phyloP scores from a whole-genome alignment of 2,888 invertebrate genomes.

The Oxyteleia sp. region DNA sequence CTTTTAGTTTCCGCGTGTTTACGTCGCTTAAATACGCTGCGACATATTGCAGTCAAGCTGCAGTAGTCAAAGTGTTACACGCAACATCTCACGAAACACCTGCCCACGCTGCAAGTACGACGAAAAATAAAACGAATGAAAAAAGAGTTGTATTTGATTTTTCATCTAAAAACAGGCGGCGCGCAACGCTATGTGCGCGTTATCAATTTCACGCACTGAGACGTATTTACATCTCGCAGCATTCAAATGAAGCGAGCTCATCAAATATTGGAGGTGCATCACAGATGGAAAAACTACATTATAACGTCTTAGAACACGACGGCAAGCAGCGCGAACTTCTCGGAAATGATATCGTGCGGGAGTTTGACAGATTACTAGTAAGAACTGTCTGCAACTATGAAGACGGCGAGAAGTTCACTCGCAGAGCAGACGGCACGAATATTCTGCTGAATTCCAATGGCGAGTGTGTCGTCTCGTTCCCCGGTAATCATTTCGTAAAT shows the following conservation, averaged over 20 bases:
- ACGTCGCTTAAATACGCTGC: slow-evolving; percentile 45
- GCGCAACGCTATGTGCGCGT: not conserved
- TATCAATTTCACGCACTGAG: slow-evolving; percentile 27
- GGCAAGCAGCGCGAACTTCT: slow-evolving; percentile 81
- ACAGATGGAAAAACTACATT: slow-evolving; percentile 76
- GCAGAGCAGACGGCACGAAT: slow-evolving; percentile 83
- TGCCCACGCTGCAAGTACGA: slow-evolving; percentile 17
- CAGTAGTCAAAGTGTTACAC: slow-evolving; percentile 37
- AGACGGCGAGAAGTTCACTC: slow-evolving; percentile 82
- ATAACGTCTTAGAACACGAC: slow-evolving; percentile 80
- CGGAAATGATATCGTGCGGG: slow-evolving; percentile 79
- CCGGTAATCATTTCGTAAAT: slow-evolving; percentile 77
- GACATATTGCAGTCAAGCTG: slow-evolving; percentile 47
- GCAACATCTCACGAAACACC: slow-evolving; percentile 47
- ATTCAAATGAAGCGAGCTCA: slow-evolving; percentile 38
- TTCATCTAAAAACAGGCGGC: not conserved
- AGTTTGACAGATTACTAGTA: slow-evolving; percentile 83
- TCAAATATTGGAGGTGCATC: slow-evolving; percentile 65
- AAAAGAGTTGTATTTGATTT: not conserved
- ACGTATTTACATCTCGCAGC: slow-evolving; percentile 41
- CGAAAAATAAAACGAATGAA: slow-evolving; percentile 36
- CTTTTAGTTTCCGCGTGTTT: slow-evolving; percentile 21
- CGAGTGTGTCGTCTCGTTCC: slow-evolving; percentile 81
- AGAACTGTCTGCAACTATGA: slow-evolving; percentile 82
- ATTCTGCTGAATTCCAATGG: slow-evolving; percentile 80